These are phyloP conservation scores for Alectoris magna DNA, from an alignment of 2,797 vertebrate species.

Conservation along the genomic window DNA sequence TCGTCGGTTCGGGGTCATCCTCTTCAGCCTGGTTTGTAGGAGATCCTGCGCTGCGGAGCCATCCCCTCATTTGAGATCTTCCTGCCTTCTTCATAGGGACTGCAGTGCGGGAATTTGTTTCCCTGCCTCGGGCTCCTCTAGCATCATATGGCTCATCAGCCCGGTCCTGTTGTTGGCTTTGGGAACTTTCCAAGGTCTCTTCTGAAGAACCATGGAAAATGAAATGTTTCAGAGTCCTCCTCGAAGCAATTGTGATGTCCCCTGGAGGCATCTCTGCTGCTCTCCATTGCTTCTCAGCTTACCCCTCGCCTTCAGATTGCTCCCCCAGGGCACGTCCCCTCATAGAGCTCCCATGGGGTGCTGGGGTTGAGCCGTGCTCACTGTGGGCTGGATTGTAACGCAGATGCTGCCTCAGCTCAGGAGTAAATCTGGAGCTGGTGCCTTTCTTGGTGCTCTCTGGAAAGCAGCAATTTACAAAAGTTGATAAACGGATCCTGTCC, in stretches of 20 bases:
- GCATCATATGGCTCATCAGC: neutral
- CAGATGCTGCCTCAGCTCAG: neutral
- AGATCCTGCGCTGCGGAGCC: neutral
- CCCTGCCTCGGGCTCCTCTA: neutral
- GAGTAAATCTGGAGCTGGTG: neutral
- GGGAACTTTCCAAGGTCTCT: neutral
- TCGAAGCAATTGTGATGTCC: neutral
- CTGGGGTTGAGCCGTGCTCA: rapidly evolving
- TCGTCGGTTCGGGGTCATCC: neutral
- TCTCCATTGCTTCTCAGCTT: neutral
- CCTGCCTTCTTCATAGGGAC: neutral
- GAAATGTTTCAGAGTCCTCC: neutral
- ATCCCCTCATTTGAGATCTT: neutral
- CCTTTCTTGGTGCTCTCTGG: rapidly evolving
- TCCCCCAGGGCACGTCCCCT: rapidly evolving
- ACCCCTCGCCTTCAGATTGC: neutral
- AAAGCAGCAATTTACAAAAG: neutral
- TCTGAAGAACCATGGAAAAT: neutral
- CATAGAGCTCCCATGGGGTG: rapidly evolving
- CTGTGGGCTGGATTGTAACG: rapidly evolving
- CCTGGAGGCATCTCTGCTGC: rapidly evolving
- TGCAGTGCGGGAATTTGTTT: neutral
- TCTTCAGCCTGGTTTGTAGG: slow-evolving; percentile 8
- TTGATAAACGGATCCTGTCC: neutral
- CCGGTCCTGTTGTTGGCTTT: neutral